Evolutionary conservation across 2,113 vertebrate species (phyloP), one percentile per base, ranked within the genome.

Genomic region (Pangasianodon gigas): DNA sequence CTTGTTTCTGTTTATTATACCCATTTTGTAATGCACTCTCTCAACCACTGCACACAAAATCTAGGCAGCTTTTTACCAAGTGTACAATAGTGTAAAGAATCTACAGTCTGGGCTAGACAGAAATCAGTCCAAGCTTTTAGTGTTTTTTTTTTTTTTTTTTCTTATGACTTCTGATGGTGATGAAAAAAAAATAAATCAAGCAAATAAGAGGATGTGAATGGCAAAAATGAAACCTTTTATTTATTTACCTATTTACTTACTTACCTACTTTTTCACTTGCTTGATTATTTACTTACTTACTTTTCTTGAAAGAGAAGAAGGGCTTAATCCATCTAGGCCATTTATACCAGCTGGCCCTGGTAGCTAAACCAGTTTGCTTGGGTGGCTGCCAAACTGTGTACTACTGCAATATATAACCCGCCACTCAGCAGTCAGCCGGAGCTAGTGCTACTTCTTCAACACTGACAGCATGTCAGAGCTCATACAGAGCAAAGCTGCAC

Each of bases 401-500:
- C 56, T 62, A 18, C 84, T 67, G 84, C 60, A 85, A 67, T 69
- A 52, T 69, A 21, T 69, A 85, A 69, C 46, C 44, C 62, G 9
- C 62, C 29, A 29, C 14, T 51, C 60, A 86, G 69, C 62, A 86
- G 84, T 86, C 84, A 86, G 46, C 44, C 62, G 2, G 46, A 86
- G 29, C 62, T 85, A 69, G 44, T 51, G 44, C 58, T 85, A 67
- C 44, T 69, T 85, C 84, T 85, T 85, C 60, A 85, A 69, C 62
- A 51, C 62, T 67, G 84, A 85, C 84, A 85, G 84, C 29, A 6
- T 67, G 84, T 85, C 84, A 85, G 44, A 48, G 60, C 44, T 46
- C 84, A 65, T 85, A 85, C 84, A 46, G 84, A n/a, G 84, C 60
- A 67, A 85, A 69, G 62, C 60, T 85, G 46, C 62, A 85, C 60